phyloP scores from a whole-genome alignment of 2,797 vertebrate genomes.

The Megalops cyprinoides region DNA sequence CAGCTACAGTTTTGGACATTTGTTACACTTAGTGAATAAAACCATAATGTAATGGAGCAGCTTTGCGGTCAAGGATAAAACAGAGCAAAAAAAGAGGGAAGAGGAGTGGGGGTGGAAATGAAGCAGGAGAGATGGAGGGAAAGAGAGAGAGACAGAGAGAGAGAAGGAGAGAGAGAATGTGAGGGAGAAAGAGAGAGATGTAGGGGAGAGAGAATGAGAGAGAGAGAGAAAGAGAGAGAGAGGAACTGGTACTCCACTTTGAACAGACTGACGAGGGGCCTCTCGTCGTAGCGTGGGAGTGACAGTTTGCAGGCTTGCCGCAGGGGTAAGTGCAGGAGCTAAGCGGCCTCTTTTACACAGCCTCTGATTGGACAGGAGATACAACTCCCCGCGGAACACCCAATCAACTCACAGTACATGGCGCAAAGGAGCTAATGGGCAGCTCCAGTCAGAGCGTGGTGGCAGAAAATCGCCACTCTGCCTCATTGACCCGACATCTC shows the following conservation, averaged over 20 bases:
- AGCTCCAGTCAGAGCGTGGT: background rate
- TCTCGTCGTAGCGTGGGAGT: background rate
- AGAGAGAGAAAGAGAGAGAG: background rate
- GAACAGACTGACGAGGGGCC: background rate
- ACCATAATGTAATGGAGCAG: no score
- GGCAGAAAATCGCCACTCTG: background rate
- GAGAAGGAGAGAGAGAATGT: no score
- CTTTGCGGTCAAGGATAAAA: no score
- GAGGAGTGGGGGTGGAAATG: background rate
- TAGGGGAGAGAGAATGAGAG: background rate
- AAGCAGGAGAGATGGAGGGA: no score
- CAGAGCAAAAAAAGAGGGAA: background rate
- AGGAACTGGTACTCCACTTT: no score
- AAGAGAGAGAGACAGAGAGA: background rate
- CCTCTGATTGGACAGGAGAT: background rate
- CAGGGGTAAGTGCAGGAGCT: background rate
- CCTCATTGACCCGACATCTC: no score
- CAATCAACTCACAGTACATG: background rate
- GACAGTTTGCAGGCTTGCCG: background rate
- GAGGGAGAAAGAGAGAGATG: background rate
- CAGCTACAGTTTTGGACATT: background rate
- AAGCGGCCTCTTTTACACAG: constrained; percentile 8
- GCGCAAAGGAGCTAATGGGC: background rate
- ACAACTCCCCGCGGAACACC: background rate
- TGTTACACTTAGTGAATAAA: background rate